These are phyloP conservation scores for Hipparchia semele DNA, from an alignment of 2,888 invertebrate genomes.

Conservation along the genomic window DNA sequence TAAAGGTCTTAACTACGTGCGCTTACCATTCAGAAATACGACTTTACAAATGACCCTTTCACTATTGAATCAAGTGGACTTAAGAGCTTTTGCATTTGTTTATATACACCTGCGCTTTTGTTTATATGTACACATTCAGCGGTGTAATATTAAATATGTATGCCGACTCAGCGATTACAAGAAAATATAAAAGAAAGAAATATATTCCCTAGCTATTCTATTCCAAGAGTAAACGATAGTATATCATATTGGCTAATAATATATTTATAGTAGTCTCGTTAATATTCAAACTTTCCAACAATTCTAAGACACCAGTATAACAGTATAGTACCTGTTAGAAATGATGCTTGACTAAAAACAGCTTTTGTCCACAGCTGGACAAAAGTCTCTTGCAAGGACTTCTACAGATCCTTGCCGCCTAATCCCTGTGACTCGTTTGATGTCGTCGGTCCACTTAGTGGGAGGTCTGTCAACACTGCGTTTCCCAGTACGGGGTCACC, in stretches of 20 bases:
- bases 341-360: too few species aligned
- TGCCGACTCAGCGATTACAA: constrained; percentile 2
- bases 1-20: too few species aligned
- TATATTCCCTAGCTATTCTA: constrained; percentile 4
- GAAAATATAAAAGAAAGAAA: background rate
- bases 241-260: background rate
- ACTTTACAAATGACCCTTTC: background rate
- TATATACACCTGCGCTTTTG: background rate
- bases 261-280: background rate
- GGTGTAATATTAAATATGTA: constrained; percentile 11
- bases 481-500: too few species aligned
- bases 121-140: constrained; percentile 16
- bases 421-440: too few species aligned
- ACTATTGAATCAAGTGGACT: background rate
- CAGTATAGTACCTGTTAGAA: too few species aligned
- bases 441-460: too few species aligned
- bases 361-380: too few species aligned
- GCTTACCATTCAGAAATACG: background rate
- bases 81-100: background rate
- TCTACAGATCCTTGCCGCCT: too few species aligned
- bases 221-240: constrained; percentile 3
- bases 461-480: too few species aligned
- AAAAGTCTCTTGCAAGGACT: too few species aligned
- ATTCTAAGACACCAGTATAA: background rate
- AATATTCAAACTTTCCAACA: background rate